Base-by-base conservation (phyloP, 2,888 invertebrate species). In the Netelia melanura region DNA sequence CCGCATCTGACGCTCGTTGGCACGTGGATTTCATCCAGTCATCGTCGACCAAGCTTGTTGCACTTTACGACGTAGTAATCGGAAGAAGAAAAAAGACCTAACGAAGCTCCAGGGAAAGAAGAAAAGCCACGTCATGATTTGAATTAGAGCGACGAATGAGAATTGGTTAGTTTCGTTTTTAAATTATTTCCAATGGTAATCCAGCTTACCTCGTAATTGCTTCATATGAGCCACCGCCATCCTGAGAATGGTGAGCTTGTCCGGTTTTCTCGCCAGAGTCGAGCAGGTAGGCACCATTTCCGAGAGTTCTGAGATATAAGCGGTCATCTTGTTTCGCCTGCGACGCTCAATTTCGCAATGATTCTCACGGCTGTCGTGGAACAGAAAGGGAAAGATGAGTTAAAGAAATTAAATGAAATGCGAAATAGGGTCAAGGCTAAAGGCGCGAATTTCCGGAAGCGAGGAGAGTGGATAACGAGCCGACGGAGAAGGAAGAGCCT, bases 211-310 rank as follows among this genome's bases (percentile, higher is more conserved):
- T 95, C 99, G 96, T 83, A 99, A 96, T 77, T 98, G 98, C 95
- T 99, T 99, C 99, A 99, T 99, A 94, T 99, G 99, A 23, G 99
- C 98, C 84, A 99, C 99, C 68, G 99, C 99, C 99, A 99, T 99
- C 92, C 99, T 96, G 86, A 99, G 96, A 94, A 99, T 99, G 90
- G 99, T 99, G 87, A 99, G 96, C 94, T 99, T 99, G 95, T 99
- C 99, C 72, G 99, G 99, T 94, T 99, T 99, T 89, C 99, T 96
- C 79, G 99, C 99, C 89, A 99, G 96, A 68, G 99, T 98, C 92
- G 98, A 98, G 95, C 99, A 99, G 91, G 99, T 99, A 92, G 99
- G 99, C 93, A 99, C 99, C 99, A 99, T 99, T 95, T 99, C 99
- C 89, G 99, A 99, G 91, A 99, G 96, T 95, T 99, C 99, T 93